A percentile compares a stretch with the other conserved stretches of the same genome.
phyloP scores from a whole-genome alignment of 1,140 invertebrate genomes.

The Drosophila sproati region DNA sequence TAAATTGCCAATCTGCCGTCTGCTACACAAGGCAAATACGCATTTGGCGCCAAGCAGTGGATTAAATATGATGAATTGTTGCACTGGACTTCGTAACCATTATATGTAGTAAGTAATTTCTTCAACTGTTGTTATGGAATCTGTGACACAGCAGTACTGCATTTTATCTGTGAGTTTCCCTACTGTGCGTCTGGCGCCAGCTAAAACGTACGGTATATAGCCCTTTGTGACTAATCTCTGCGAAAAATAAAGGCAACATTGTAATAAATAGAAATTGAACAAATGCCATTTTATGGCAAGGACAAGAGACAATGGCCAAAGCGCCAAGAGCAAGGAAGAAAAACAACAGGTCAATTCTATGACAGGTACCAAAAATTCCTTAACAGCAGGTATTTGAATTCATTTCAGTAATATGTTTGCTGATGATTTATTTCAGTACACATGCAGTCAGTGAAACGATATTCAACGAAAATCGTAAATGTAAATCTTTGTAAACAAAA shows the following conservation, averaged over 20 bases:
- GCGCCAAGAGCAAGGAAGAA: constrained; percentile 45
- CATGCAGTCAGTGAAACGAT: background rate
- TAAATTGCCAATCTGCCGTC: constrained; percentile 25
- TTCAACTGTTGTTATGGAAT: constrained; percentile 27
- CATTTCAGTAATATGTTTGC: background rate
- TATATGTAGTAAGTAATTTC: background rate
- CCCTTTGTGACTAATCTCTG: constrained; percentile 46
- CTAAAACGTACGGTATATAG: constrained; percentile 41
- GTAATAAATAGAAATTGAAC: constrained; percentile 53
- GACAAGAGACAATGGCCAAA: constrained; percentile 35
- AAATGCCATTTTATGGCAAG: constrained; percentile 61
- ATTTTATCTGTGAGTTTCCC: constrained; percentile 35
- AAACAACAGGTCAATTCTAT: constrained; percentile 21
- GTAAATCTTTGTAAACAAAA: background rate
- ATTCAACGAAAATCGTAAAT: background rate
- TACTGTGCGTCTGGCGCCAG: constrained; percentile 77
- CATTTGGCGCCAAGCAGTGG: constrained; percentile 18
- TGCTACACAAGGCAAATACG: background rate
- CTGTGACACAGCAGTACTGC: constrained; percentile 36
- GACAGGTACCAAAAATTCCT: constrained; percentile 47
- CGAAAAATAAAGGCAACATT: constrained; percentile 39
- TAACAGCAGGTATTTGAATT: constrained; percentile 8
- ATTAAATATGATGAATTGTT: constrained; percentile 13
- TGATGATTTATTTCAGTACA: background rate
- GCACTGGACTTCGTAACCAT: background rate